Base-by-base conservation (phyloP, 2,113 vertebrate species). In the Chamaetylas fuelleborni region DNA sequence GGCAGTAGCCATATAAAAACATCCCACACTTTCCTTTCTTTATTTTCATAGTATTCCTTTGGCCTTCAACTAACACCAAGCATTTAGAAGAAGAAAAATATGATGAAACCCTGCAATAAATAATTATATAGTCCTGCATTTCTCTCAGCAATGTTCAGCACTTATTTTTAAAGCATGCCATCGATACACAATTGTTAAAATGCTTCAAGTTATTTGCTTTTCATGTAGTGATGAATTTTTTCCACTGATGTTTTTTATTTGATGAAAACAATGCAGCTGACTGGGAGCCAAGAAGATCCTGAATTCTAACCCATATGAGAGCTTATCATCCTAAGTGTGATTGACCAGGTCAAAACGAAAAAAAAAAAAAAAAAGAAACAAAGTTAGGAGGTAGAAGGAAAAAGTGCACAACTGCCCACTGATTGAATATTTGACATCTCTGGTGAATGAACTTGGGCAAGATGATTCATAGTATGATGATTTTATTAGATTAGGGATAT, bases 191-290 rank as follows among this genome's bases (percentile, higher is more conserved):
- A 79, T 88, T 11, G 20, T 92, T 92, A 53, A 91, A 95, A 51
- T 91, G 61, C 50, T 97, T 96, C 28, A 96, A 97, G 85, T 92
- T 96, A 80, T 88, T 97, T 97, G 58, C 61, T 96, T 95, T 97
- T 95, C 94, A 62, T 86, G 67, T 53, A 91, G 65, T 38, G 66
- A 43, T 85, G 58, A 93, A 53, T 80, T 95, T 94, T 82, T 97
- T 95, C 74, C 92, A 86, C 88, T 94, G 83, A 61, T 88, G 67
- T 73, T 95, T 96, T 94, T 80, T 92, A 96, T 97, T 96, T 87
- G 50, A 81, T 83, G 82, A 96, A 84, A 83, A 95, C 78, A 96
- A 91, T 95, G 56, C 56, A 89, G 57, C n/a, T 94, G 78, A 93
- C 47, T 83, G 33, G 57, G 43, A 94, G 45, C 61, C 90, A 97